Evolutionary conservation across 2,888 invertebrate species (phyloP).

Genomic region (Meganola albula): DNA sequence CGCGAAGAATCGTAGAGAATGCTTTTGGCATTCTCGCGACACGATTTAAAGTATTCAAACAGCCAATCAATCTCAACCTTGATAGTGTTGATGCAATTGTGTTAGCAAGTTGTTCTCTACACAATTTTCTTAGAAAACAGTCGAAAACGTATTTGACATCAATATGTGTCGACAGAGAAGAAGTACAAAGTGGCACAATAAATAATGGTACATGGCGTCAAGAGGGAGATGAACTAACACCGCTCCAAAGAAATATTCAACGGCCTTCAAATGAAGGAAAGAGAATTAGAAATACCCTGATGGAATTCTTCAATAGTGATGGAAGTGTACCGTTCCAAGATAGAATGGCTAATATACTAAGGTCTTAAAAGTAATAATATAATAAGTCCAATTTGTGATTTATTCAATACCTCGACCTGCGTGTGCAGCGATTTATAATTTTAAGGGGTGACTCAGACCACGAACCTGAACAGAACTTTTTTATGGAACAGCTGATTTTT

Average conservation of each 20-base stretch:
- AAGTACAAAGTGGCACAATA: too few relatives aligned
- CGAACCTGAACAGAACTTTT: too few relatives aligned
- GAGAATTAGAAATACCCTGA: slow-evolving; percentile 17
- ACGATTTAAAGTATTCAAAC: slow-evolving; percentile 5
- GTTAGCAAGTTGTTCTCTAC: slow-evolving; percentile 8
- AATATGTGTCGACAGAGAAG: too few relatives aligned
- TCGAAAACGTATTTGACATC: too few relatives aligned
- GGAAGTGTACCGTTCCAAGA: slow-evolving; percentile 14
- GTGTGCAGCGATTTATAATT: too few relatives aligned
- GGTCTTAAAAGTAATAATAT: slow-evolving; percentile 11
- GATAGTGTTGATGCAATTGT: slow-evolving; percentile 7
- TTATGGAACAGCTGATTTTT: too few relatives aligned
- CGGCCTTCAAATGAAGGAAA: slow-evolving; percentile 17
- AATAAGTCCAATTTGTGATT: too few relatives aligned
- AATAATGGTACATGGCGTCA: too few relatives aligned
- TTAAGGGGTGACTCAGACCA: too few relatives aligned
- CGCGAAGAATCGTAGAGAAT: slow-evolving; percentile 8
- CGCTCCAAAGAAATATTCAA: too few relatives aligned
- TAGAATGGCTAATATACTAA: slow-evolving; percentile 13
- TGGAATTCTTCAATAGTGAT: slow-evolving; percentile 16
- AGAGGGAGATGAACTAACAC: too few relatives aligned
- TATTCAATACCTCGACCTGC: too few relatives aligned
- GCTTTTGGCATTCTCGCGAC: slow-evolving; percentile 5
- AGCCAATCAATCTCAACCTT: slow-evolving; percentile 7
- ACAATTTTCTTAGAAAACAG: slow-evolving; percentile 13